A percentile compares a stretch with the other conserved stretches of the same genome.
These are phyloP conservation scores for Phalacrocorax brasilianus DNA, from an alignment of 2,113 vertebrate species.

Conservation along the genomic window DNA sequence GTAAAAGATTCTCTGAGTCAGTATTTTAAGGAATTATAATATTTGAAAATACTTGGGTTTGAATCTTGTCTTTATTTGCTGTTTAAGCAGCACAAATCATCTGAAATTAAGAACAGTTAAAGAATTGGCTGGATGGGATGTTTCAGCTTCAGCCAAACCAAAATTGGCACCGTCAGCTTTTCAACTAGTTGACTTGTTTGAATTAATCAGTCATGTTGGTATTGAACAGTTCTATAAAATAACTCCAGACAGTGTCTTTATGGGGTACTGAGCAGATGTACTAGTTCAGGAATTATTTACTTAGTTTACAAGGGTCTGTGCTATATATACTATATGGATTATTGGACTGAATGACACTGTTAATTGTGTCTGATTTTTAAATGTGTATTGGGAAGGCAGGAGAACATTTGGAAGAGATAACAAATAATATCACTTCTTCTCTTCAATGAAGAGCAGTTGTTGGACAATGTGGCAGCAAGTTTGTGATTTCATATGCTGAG, in stretches of 20 bases:
- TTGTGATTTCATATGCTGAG: not conserved
- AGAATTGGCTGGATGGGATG: not conserved
- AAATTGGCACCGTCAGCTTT: not conserved
- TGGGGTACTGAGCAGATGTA: not conserved
- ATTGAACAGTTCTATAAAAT: not conserved
- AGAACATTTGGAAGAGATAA: not conserved
- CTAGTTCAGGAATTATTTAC: not conserved
- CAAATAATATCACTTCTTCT: not conserved
- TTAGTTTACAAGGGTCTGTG: not conserved
- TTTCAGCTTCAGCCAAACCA: not conserved
- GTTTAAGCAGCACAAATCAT: not conserved
- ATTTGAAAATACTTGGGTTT: not conserved
- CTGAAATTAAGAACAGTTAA: not conserved
- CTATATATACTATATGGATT: not conserved
- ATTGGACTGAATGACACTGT: not conserved
- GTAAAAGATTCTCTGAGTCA: not conserved
- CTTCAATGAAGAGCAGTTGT: not conserved
- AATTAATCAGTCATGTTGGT: not conserved
- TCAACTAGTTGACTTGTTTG: not conserved
- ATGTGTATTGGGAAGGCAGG: not conserved
- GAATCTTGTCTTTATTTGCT: not conserved
- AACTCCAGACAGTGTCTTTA: not conserved
- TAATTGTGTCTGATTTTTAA: not conserved
- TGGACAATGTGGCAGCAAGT: not conserved
- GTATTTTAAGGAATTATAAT: not conserved